Base-by-base conservation (phyloP, 2,888 invertebrate genomes). In the Cylloceria caligata region DNA sequence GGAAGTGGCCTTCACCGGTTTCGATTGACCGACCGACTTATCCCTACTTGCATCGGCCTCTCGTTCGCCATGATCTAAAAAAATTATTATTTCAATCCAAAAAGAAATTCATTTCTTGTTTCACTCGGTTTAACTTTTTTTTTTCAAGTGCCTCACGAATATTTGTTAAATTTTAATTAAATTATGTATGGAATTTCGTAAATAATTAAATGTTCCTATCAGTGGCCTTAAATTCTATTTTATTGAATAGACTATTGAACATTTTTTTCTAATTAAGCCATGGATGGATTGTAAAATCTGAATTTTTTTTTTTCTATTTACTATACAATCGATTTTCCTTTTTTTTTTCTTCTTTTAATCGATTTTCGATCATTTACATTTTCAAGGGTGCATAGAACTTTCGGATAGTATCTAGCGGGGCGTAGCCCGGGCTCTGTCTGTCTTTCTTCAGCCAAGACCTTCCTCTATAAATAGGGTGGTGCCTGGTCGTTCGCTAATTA, bases 401-500 rank as follows among this genome's bases (percentile, higher is more conserved):
- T 73, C 42, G 27, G n/a, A 16, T 36, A 55, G 52, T 65, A 62
- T 81, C 47, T 60, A 69, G 74, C 75, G 73, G 79, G 82, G 83
- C 83, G 83, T 84, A 81, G 81, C 80, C 84, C 84, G 81, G 72
- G 65, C 34, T 80, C 78, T 67, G 21, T 75, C 77, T 74, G 62
- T 82, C 60, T 76, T 47, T 73, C 75, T 68, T 78, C 86, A 90
- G 90, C 88, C 88, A 88, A 90, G 89, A 89, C 89, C 90, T 90
- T 89, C 87, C 88, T 87, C 90, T 90, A 90, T 87, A 89, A 90
- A 90, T 90, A 90, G 87, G 84, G 86, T 85, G 79, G 89, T 87
- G 87, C 89, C 89, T 88, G 89, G 88, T 86, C 86, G 87, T 86
- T 88, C 85, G 90, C 92, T 92, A 92, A 92, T 92, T 92, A 92